Evolutionary conservation across 2,113 vertebrate species (phyloP), one percentile per base, ranked within the genome.

Genomic region (Craseonycteris thonglongyai): DNA sequence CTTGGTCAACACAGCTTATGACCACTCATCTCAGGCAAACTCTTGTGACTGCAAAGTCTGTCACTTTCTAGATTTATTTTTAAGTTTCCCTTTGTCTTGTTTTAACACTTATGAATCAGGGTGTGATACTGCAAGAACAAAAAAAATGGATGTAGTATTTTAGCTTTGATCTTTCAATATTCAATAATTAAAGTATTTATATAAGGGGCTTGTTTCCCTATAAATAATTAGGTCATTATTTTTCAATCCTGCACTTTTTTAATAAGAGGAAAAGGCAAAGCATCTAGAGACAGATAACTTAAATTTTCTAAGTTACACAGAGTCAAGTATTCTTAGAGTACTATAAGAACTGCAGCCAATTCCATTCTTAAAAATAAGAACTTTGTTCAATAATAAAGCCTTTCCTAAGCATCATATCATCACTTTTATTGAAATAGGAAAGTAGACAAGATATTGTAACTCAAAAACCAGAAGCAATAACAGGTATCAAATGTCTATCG

Each of bases 41-140:
- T 58, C 35, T 68, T 45, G 3, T 11, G 4, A 35, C 56, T 61
- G 8, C 24, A 69, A 80, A 90, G 5, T 54, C 51, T 71, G 69
- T 93, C 69, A 72, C 58, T 81, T 85, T 54, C 33, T 58, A 10
- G 78, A 86, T 45, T 92, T 71, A 88, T 78, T 91, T 95, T 30
- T 35, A 91, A 63, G 75, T 40, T 63, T 63, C 1, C 18, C 3
- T 38, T 4, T 14, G 28, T 83, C 28, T n/a, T 12, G 54, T 95
- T 97, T 96, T 91, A 97, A 94, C 71, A 71, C 63, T n/a, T n/a
- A 93, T 95, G 95, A 95, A 47, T 94, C 68, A 96, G 49, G 94
- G 59, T 82, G 54, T 92, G 95, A 95, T 69, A 69, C 82, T 95
- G 13, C 24, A 88, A 92, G 19, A 95, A 14, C 42, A 95, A 94